Evolutionary conservation across 2,797 vertebrate species (phyloP).

Genomic region (Sphenodon punctatus): DNA sequence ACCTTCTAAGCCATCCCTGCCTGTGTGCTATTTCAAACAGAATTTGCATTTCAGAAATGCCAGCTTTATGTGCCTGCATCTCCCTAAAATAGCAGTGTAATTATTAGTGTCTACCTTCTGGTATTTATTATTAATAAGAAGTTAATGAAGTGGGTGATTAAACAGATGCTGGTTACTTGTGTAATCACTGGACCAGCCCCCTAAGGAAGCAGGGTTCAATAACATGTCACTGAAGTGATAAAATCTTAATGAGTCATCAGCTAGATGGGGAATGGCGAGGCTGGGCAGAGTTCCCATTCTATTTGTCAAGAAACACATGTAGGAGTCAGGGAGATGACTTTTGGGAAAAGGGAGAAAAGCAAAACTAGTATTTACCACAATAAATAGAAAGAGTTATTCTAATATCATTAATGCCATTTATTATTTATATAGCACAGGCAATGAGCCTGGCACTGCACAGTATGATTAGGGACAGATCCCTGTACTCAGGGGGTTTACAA

Average conservation of each 20-base stretch:
- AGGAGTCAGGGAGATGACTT: not conserved
- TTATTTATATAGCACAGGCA: no score
- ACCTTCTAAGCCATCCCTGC: slow-evolving; percentile 28
- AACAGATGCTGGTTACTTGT: slow-evolving; percentile 60
- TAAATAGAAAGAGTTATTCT: no score
- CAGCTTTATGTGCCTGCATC: slow-evolving; percentile 38
- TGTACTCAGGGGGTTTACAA: no score
- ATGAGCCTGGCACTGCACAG: no score
- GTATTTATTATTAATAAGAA: slow-evolving; percentile 73
- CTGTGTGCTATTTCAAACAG: not conserved
- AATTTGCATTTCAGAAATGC: slow-evolving; percentile 47
- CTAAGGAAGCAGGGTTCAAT: slow-evolving; percentile 63
- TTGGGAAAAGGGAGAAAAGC: slow-evolving; percentile 5
- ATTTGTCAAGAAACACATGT: slow-evolving; percentile 47
- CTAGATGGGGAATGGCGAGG: slow-evolving; percentile 10
- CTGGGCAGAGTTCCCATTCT: slow-evolving; percentile 47
- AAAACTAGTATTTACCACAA: no score
- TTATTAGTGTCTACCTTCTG: slow-evolving; percentile 58
- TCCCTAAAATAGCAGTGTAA: slow-evolving; percentile 59
- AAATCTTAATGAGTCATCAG: slow-evolving; percentile 67
- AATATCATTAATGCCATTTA: no score
- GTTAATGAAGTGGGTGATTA: slow-evolving; percentile 70
- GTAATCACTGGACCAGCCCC: slow-evolving; percentile 56
- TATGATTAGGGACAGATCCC: no score
- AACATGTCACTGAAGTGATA: slow-evolving; percentile 58